Evolutionary conservation across 2,797 vertebrate species (phyloP).

Genomic region (Pipistrellus pipistrellus): DNA sequence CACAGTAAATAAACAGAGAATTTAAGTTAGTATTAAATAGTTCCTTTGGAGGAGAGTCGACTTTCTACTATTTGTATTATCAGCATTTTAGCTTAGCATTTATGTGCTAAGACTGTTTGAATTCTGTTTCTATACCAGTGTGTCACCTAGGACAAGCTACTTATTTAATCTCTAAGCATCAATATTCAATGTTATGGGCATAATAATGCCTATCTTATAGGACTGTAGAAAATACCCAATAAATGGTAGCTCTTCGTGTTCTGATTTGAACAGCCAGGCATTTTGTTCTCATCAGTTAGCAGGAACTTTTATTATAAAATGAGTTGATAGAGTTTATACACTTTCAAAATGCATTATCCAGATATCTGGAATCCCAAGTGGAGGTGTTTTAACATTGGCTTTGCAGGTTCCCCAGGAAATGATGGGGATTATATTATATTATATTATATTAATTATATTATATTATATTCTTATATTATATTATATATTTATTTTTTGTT

Average conservation of each 20-base stretch:
- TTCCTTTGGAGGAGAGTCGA: neutral
- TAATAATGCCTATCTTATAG: neutral
- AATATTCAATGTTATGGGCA: neutral
- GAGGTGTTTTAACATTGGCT: neutral
- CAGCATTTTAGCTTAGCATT: neutral
- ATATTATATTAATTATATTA: too few species aligned
- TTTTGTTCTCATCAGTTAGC: neutral
- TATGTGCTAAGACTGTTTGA: neutral
- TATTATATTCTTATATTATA: neutral
- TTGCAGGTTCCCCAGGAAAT: neutral
- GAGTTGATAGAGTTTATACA: neutral
- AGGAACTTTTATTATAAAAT: conserved; percentile 27
- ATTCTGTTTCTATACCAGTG: neutral
- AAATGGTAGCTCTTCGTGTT: neutral
- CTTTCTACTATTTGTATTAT: neutral
- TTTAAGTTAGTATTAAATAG: neutral
- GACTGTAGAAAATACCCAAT: neutral
- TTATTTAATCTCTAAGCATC: neutral
- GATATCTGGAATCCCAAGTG: neutral
- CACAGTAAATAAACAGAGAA: neutral
- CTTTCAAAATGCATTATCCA: neutral
- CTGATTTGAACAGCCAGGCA: neutral
- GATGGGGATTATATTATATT: neutral
- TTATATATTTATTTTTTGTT: too few species aligned
- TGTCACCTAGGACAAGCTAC: neutral